A percentile compares a stretch with the other conserved stretches of the same genome.
Evolutionary conservation across 2,797 vertebrate species (phyloP).

Genomic region (Sebastes taczanowskii): DNA sequence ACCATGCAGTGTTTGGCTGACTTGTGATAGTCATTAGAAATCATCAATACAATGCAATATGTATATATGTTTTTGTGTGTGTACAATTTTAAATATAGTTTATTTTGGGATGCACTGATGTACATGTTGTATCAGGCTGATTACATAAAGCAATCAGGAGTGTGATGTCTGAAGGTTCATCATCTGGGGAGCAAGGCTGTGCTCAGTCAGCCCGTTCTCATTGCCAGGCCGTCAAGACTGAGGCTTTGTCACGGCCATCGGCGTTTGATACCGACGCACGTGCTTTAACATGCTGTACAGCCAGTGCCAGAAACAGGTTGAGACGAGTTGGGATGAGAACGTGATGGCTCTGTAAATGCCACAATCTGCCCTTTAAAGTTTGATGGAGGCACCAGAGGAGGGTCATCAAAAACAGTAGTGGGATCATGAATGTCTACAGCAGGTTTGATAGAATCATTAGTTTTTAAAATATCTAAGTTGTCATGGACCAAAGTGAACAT

Average conservation of each 20-base stretch:
- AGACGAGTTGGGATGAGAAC: no score
- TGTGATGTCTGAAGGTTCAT: neutral
- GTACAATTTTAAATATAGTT: neutral
- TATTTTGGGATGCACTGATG: constrained; percentile 21
- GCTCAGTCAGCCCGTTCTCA: neutral
- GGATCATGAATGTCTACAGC: no score
- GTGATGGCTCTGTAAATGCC: no score
- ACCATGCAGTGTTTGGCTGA: constrained; percentile 1
- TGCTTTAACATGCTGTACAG: no score
- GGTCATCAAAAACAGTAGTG: no score
- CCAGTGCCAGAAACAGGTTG: no score
- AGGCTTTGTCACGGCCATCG: no score
- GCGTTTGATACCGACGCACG: no score
- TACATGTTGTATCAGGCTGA: neutral
- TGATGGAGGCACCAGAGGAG: no score
- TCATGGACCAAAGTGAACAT: neutral
- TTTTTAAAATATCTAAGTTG: neutral
- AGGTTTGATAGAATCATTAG: no score
- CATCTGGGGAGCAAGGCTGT: neutral
- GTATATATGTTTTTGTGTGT: neutral
- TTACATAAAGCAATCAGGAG: neutral
- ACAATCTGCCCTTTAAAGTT: neutral
- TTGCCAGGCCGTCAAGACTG: no score
- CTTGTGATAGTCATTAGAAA: neutral
- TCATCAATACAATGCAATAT: neutral